These are phyloP conservation scores for Grantiella picta DNA, from an alignment of 2,113 vertebrate species.

Conservation along the genomic window DNA sequence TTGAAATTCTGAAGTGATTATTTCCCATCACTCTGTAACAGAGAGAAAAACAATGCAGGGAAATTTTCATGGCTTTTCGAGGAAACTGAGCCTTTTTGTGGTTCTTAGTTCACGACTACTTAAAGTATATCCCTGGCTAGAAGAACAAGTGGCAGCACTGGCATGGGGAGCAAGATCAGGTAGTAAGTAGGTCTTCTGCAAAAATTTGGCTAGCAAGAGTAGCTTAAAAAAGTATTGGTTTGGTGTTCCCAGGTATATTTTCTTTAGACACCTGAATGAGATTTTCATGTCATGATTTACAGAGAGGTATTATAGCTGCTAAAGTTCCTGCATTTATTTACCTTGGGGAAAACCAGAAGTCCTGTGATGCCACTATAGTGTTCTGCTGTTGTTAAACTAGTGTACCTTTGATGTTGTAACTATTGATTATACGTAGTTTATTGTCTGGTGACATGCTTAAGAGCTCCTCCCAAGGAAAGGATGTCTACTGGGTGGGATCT, in stretches of 20 bases:
- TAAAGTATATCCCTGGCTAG: neutral
- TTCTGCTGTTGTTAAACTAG: neutral
- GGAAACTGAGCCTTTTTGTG: neutral
- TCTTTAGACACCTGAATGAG: neutral
- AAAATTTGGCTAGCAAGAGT: neutral
- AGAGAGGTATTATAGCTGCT: neutral
- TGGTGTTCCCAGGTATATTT: neutral
- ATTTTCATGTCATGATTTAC: neutral
- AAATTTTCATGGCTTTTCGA: neutral
- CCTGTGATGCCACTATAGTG: neutral
- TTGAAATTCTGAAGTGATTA: neutral
- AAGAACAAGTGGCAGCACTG: neutral
- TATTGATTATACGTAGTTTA: neutral
- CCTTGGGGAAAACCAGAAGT: neutral
- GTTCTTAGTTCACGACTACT: neutral
- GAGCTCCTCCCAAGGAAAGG: neutral
- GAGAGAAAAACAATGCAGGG: neutral
- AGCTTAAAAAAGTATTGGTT: neutral
- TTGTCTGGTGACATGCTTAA: neutral
- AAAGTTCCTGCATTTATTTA: neutral
- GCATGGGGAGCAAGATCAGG: neutral
- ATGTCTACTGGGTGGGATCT: neutral
- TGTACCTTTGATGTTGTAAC: neutral
- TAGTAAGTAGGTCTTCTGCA: neutral
- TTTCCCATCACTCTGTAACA: neutral